These are phyloP conservation scores for Wasmannia auropunctata DNA, from an alignment of 1,140 invertebrate genomes.

Conservation along the genomic window DNA sequence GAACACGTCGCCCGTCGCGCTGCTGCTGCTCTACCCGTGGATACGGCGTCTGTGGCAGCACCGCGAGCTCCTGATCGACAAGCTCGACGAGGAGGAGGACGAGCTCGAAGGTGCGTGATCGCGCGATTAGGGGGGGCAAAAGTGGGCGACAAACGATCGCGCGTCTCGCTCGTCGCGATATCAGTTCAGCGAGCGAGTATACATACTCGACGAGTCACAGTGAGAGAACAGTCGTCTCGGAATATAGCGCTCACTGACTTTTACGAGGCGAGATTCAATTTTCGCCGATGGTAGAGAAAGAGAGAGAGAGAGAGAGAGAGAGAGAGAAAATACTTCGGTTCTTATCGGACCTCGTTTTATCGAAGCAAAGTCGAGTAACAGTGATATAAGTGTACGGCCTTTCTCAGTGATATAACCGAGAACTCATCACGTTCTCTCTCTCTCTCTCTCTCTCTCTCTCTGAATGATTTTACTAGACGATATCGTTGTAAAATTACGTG, in stretches of 20 bases:
- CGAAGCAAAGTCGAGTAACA: neutral
- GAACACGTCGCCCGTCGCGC: conserved; percentile 67
- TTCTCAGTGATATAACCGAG: neutral
- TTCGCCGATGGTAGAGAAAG: neutral
- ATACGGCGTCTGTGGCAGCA: conserved; percentile 71
- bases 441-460: no score
- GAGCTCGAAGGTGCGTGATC: conserved; percentile 76
- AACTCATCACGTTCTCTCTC: neutral
- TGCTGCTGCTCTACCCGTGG: conserved; percentile 74
- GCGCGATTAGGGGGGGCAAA: neutral
- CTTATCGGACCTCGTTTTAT: conserved; percentile 10
- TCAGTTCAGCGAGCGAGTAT: neutral
- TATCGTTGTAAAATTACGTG: no score
- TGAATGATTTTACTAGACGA: no score
- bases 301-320: no score
- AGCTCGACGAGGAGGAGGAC: conserved; percentile 72
- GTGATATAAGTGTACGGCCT: neutral
- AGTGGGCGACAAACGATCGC: neutral
- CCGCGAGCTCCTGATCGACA: conserved; percentile 64
- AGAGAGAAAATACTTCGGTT: neutral
- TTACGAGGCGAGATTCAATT: conserved; percentile 12
- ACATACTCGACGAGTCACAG: neutral
- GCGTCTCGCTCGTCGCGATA: neutral
- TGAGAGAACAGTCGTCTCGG: neutral
- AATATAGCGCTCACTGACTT: neutral